These are phyloP conservation scores for Polypedilum pembai DNA, from an alignment of 1,140 invertebrate genomes.

Conservation along the genomic window DNA sequence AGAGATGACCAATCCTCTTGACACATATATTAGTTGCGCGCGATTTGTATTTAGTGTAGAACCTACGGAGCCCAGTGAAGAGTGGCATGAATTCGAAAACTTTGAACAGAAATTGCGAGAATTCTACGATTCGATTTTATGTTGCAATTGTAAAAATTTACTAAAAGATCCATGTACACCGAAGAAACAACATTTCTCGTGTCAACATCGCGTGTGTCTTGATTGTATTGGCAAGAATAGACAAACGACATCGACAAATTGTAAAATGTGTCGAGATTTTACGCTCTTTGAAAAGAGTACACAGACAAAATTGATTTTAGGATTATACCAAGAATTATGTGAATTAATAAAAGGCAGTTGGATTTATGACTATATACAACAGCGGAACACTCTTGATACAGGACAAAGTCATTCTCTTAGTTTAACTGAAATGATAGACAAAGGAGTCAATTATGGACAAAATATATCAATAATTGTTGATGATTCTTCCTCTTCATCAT, in stretches of 20 bases:
- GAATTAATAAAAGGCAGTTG: not conserved
- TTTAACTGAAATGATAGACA: conserved; percentile 2
- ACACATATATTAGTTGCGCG: not conserved
- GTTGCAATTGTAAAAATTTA: conserved; percentile 1
- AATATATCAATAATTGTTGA: not conserved
- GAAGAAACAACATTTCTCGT: conserved; percentile 31
- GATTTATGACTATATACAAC: conserved; percentile 3
- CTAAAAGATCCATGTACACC: conserved; percentile 29
- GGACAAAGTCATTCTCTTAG: not conserved
- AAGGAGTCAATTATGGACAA: not conserved
- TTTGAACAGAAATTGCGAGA: not conserved
- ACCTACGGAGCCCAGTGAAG: not conserved
- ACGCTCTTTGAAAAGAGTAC: conserved; percentile 3
- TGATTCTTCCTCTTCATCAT: not conserved
- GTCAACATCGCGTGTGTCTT: conserved; percentile 20
- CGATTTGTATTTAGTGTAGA: not conserved
- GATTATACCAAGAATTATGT: not conserved
- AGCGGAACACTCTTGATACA: not conserved
- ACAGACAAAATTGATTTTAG: not conserved
- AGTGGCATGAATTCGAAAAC: not conserved
- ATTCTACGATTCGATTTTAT: not conserved
- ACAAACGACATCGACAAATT: not conserved
- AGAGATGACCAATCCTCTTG: not conserved
- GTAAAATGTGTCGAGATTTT: conserved; percentile 4
- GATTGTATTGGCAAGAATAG: conserved; percentile 21